Base-by-base conservation (phyloP, 2,113 vertebrate genomes). In the Clinocottus analis region DNA sequence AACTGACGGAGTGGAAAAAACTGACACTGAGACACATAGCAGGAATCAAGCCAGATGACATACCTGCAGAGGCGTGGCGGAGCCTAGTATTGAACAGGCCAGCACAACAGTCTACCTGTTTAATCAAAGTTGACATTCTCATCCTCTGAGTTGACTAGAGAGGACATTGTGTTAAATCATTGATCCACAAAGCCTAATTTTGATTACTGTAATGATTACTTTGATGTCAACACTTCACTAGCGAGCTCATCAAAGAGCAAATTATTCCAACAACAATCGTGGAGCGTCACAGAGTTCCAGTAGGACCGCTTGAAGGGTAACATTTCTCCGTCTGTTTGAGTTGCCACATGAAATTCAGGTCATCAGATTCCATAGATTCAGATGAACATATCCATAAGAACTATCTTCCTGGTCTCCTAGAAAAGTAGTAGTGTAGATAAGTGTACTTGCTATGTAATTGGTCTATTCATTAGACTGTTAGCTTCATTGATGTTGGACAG, bases 1-100 rank as follows among this genome's bases (percentile, higher is more conserved):
- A 82, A 69, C 72, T 89, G 77, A 77, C 49, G 37, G 14, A 60
- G 51, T 4, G 27, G 43, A 82, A 80, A 83, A 73, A 76, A 72
- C 41, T 51, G 14, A 75, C 61, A 68, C 23, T 53, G 19, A 68
- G 62, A 79, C 47, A 51, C 76, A 80, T 61, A 31, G 71, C 79
- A 90, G 66, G 77, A 92, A 91, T 88, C 91, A 92, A 78, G 90
- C 86, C 75, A 7, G 88, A 91, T 92, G 82, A 92, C 92, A 93
- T 94, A 90, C 86, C 88, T 88, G 81, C 10, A 21, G 66, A 89
- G 77, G 80, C 41, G 77, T 37, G 80, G 85, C 86, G 76, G 87
- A 85, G 49, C 77, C 77, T 84, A 69, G 85, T 33, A 58, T 61
- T 75, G 71, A 33, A 71, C 53, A 75, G 17, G 64, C 10, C 5